These are phyloP conservation scores for Elaphurus davidianus DNA, from an alignment of 2,113 vertebrate genomes.

Conservation along the genomic window DNA sequence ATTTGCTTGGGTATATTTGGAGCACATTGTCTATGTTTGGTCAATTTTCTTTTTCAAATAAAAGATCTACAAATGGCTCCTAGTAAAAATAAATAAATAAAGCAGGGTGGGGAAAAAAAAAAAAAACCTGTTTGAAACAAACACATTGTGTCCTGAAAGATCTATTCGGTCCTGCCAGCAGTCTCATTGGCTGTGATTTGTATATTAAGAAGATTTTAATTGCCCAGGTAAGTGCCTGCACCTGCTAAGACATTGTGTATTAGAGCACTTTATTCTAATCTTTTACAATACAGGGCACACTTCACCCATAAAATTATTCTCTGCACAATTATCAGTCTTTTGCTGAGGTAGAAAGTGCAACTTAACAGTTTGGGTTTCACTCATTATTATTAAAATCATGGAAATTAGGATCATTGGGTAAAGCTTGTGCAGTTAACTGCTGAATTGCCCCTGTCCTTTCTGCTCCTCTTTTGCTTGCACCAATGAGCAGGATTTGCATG, in stretches of 20 bases:
- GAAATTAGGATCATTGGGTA: conserved; percentile 81
- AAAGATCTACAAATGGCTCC: conserved; percentile 78
- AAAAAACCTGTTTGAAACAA: conserved; percentile 75
- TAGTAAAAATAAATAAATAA: conserved; percentile 79
- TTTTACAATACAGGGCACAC: conserved; percentile 85
- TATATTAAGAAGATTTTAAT: conserved; percentile 89
- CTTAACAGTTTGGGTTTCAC: conserved; percentile 82
- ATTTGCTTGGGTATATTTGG: conserved; percentile 74
- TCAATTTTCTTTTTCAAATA: conserved; percentile 78
- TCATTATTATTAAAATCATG: conserved; percentile 86
- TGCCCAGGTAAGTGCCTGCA: conserved; percentile 88
- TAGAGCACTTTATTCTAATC: conserved; percentile 87
- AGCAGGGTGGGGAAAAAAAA: conserved; percentile 2
- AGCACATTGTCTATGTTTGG: conserved; percentile 69
- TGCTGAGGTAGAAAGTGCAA: conserved; percentile 86
- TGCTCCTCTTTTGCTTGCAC: conserved; percentile 55
- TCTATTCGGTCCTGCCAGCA: conserved; percentile 79
- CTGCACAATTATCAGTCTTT: conserved; percentile 83
- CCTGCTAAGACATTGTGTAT: conserved; percentile 87
- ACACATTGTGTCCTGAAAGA: conserved; percentile 82
- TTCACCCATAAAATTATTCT: conserved; percentile 88
- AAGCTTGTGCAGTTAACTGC: conserved; percentile 77
- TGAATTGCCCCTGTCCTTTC: conserved; percentile 64
- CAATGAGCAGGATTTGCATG: conserved; percentile 18
- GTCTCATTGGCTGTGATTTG: conserved; percentile 85